phyloP scores from a whole-genome alignment of 64 coral and sea anemone species.

The Catalaphyllia jardinei region DNA sequence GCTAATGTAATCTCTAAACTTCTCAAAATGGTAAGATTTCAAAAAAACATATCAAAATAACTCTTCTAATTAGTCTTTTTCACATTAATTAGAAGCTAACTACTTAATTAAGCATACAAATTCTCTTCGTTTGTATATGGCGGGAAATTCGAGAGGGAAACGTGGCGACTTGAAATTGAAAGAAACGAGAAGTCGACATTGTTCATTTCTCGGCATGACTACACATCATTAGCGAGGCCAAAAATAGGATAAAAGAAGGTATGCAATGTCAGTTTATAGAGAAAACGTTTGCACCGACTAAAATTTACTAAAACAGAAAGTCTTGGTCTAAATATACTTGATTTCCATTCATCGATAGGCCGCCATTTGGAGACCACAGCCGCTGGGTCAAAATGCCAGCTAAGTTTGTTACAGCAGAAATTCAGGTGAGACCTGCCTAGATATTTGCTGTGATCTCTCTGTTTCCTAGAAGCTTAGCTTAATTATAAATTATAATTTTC shows the following conservation, averaged over 20 bases:
- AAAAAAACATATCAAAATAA: background rate
- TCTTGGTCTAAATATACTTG: background rate
- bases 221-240: background rate
- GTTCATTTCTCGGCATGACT: background rate
- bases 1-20: background rate
- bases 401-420: no score
- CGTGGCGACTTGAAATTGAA: background rate
- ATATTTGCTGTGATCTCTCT: no score
- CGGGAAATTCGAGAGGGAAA: slow-evolving; percentile 27
- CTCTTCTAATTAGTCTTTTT: no score
- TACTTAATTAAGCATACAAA: background rate
- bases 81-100: no score
- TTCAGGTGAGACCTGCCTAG: no score
- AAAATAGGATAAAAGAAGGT: background rate
- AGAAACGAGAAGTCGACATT: background rate
- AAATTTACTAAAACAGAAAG: no score
- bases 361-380: no score
- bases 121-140: background rate
- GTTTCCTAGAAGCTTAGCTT: no score
- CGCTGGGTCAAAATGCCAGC: no score
- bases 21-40: no score
- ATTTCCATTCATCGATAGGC: no score
- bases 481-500: no score
- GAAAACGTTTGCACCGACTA: background rate
- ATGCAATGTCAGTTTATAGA: background rate